Evolutionary conservation across 2,113 vertebrate species (phyloP), one percentile per base, ranked within the genome.

Genomic region (Syngnathus floridae): DNA sequence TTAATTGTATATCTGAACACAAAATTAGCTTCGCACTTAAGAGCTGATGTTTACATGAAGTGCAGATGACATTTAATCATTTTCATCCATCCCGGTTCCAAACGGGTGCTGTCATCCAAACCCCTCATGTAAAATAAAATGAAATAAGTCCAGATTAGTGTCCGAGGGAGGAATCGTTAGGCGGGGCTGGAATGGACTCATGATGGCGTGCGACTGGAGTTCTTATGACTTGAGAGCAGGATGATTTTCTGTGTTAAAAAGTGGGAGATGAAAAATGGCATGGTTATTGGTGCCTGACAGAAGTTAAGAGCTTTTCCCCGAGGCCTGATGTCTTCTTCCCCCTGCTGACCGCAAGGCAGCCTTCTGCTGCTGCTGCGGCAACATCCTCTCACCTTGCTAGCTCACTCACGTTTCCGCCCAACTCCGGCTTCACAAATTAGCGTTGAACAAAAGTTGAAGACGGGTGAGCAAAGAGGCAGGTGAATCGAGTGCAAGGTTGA

Each of bases 271-370:
- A 92, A 91, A 92, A 90, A 92, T 91, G 87, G 89, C 68, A 62
- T 84, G 87, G 86, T 90, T 91, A 91, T 91, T 91, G 91, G 89
- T 90, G 84, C 88, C 86, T 91, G 91, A 91, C 90, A 92, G 90
- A 90, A 91, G 91, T 91, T 91, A 92, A 91, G 89, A 91, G 91
- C 86, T 86, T 90, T 83, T 91, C 91, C 90, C 90, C 48, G 78
- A 82, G 88, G 88, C 86, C 83, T 71, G 10, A 72, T 64, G 86
- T 71, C 84, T 91, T 43, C 17, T 56, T 61, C 58, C 58, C 90
- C 91, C 90, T 55, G 80, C 86, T 91, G 91, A 91, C 90, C 87
- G 74, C 75, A 58, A 89, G 86, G 71, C 80, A 85, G 84, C 81
- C 80, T 83, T 83, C 88, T 90, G 86, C 87, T 87, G 86, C 87